Percentiles rank a stretch among this genome's conserved stretches.
These are phyloP conservation scores for Borostomias antarcticus DNA, from an alignment of 2,797 vertebrate species.

Conservation along the genomic window DNA sequence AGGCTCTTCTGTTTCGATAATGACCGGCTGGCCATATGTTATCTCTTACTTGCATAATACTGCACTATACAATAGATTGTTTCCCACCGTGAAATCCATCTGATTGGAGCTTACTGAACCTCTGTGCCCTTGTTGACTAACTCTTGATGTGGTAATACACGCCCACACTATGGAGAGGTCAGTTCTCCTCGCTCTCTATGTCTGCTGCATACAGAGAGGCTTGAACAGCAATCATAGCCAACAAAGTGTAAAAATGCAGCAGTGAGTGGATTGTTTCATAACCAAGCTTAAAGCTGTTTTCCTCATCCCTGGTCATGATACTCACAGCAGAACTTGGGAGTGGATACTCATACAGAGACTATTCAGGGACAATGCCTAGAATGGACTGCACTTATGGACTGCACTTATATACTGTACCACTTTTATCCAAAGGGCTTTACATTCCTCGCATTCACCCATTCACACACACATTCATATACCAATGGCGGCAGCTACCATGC, in stretches of 20 bases:
- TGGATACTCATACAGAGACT: not conserved
- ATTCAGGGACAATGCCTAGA: not conserved
- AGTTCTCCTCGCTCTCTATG: not conserved
- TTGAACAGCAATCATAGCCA: conserved; percentile 10
- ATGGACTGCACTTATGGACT: no score
- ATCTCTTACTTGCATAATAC: not conserved
- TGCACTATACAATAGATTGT: not conserved
- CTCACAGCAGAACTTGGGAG: not conserved
- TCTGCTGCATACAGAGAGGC: conserved; percentile 2
- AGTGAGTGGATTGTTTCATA: conserved; percentile 3
- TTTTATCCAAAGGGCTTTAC: no score
- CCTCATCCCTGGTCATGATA: not conserved
- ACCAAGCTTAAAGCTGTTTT: not conserved
- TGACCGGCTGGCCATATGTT: no score
- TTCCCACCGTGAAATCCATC: not conserved
- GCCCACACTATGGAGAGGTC: conserved; percentile 4
- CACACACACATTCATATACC: no score
- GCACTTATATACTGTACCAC: no score
- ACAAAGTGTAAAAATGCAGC: conserved; percentile 10
- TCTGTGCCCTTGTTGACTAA: conserved; percentile 1
- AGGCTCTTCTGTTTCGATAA: no score
- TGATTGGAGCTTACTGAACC: not conserved
- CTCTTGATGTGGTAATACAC: conserved; percentile 5
- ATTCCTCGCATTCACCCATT: no score
- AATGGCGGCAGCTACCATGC: no score